A percentile compares a stretch with the other conserved stretches of the same genome.
Conservation (phyloP, 2,113 vertebrate species). For the Holacanthus passer region DNA sequence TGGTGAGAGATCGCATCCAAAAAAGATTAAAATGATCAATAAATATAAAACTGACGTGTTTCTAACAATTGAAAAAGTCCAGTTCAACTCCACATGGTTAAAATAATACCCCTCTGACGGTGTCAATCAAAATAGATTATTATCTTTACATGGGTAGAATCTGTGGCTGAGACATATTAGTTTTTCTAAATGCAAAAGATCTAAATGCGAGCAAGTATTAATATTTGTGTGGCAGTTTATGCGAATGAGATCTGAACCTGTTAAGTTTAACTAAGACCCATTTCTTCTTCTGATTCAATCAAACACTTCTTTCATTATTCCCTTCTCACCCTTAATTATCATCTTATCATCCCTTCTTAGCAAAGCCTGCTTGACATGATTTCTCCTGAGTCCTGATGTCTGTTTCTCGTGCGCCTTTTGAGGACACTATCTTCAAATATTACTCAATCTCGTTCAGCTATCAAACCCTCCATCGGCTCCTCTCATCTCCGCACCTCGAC, state of each 20-base stretch:
- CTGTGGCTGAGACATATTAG: too few species aligned
- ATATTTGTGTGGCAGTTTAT: not conserved
- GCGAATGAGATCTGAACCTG: constrained; percentile 10
- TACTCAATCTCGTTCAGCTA: constrained; percentile 35
- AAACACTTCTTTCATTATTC: constrained; percentile 16
- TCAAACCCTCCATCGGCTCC: constrained; percentile 49
- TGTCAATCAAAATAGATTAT: too few species aligned
- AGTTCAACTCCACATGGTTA: too few species aligned
- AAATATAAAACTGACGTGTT: too few species aligned
- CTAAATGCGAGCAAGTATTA: too few species aligned
- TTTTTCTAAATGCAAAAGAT: too few species aligned
- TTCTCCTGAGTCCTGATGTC: not conserved
- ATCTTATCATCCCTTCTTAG: constrained; percentile 24
- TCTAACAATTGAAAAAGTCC: too few species aligned
- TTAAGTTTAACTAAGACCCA: constrained; percentile 5
- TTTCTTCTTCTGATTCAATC: constrained; percentile 8
- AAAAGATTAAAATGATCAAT: too few species aligned
- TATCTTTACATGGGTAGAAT: too few species aligned
- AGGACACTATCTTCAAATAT: constrained; percentile 44
- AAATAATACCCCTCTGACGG: too few species aligned
- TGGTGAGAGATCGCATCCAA: too few species aligned
- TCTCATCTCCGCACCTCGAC: constrained; percentile 47
- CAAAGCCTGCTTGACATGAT: constrained; percentile 19
- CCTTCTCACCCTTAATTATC: constrained; percentile 31
- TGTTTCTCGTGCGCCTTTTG: constrained; percentile 27